Evolutionary conservation across 1,140 invertebrate species (phyloP), one percentile per base, ranked within the genome.

Genomic region (Ptiloglossa arizonensis): DNA sequence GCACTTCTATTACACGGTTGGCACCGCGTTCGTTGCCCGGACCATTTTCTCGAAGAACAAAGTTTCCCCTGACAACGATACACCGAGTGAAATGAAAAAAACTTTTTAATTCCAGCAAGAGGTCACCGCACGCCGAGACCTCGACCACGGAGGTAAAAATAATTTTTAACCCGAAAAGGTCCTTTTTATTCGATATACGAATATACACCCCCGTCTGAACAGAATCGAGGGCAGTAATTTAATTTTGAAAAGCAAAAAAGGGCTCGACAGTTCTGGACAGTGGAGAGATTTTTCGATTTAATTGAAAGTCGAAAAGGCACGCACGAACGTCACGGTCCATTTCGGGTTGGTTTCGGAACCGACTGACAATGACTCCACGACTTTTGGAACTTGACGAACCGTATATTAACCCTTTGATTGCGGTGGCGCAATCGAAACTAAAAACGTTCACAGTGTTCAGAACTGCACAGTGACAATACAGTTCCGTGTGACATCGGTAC

Each of bases 301-400:
- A 85, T 84, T 84, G 83, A 57, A 85, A 80, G 77, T 66, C 70
- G 68, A 79, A 84, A 84, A 80, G 82, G 68, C 29, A 50, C n/a
- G 24, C 52, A 44, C 27, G 41, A 54, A 63, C 52, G 27, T 46
- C 22, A 67, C 41, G 38, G 46, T 80, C 69, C 67, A 71, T 56
- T 56, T 64, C 50, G 24, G 2, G 4, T 27, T 35, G 48, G 13
- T 59, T 72, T 77, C 62, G 17, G 66, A 76, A 69, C 50, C 59
- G 81, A 64, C 56, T 59, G 66, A 63, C 83, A 79, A 75, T 69
- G 68, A 70, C 24, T 82, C 29, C 19, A 38, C 19, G 27, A 71
- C 22, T 57, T n/a, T 56, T 67, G 17, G 8, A 57, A 66, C 32
- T 32, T 60, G 48, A 41, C 48, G 15, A 56, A 44, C 67, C 22